These are phyloP conservation scores for Podarcis cretensis DNA, from an alignment of 2,113 vertebrate species.

Conservation along the genomic window DNA sequence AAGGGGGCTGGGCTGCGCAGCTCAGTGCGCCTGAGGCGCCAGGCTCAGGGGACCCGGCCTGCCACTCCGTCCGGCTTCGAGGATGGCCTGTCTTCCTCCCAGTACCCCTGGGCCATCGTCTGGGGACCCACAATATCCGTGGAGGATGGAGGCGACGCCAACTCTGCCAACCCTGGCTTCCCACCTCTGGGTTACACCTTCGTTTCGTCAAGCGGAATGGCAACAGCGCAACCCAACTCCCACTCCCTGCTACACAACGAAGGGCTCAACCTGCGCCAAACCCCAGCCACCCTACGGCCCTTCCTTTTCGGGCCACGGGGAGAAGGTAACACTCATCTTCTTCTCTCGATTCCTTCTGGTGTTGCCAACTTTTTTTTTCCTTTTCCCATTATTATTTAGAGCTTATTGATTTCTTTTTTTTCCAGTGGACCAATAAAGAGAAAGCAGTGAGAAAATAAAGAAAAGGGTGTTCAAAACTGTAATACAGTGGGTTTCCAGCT, in stretches of 20 bases:
- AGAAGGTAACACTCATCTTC: conserved; percentile 73
- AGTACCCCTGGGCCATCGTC: conserved; percentile 85
- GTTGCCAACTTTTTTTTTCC: no score
- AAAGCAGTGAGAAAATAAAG: no score
- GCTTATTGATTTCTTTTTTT: no score
- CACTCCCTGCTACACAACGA: conserved; percentile 76
- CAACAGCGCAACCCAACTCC: conserved; percentile 78
- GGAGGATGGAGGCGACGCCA: conserved; percentile 80
- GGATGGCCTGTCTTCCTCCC: conserved; percentile 82
- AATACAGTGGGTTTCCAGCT: no score
- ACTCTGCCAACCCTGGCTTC: conserved; percentile 80
- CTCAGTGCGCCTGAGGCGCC: conserved; percentile 68
- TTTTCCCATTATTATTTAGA: no score
- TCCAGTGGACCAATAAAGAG: no score
- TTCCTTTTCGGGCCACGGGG: conserved; percentile 79
- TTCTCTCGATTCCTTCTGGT: rapidly evolving
- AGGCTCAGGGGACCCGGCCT: conserved; percentile 62
- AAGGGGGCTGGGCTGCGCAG: conserved; percentile 53
- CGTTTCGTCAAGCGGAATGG: conserved; percentile 76
- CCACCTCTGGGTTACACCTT: conserved; percentile 79
- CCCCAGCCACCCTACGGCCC: conserved; percentile 78
- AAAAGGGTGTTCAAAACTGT: no score
- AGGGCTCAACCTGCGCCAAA: conserved; percentile 79
- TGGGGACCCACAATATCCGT: conserved; percentile 83
- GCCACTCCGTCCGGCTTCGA: conserved; percentile 80